Base-by-base conservation (phyloP, 2,797 vertebrate species). In the Diceros bicornis region DNA sequence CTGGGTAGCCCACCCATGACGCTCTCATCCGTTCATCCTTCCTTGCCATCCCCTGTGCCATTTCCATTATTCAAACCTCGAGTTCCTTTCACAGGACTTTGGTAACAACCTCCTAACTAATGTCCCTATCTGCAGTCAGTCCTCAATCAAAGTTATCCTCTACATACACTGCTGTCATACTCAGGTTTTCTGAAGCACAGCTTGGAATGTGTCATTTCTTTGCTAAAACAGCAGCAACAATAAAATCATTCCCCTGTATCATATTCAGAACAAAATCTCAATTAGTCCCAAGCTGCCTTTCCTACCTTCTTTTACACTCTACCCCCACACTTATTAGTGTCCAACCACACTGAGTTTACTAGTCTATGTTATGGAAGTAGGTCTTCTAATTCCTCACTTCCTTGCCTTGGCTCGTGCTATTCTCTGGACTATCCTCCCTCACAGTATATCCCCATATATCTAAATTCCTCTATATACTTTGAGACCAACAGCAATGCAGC, bases 151-250 rank as follows among this genome's bases (percentile, higher is more conserved):
- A 83, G 7, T 23, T 21, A 34, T 44, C 55, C 13, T 91, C 66
- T 32, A 2, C 13, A 3, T 47, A 55, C 2, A 7, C 1, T 61
- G 17, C 6, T 52, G 1, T 18, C 18, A 37, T n/a, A 17, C 11
- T 52, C 82, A 25, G 27, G 55, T 77, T 81, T 79, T 52, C 29
- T 66, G 23, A 86, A 66, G 20, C n/a, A 29, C 20, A 23, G 12
- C 16, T 44, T 72, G 47, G 41, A 61, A 90, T 20, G 41, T 75
- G 21, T 83, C 37, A 47, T 37, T 59, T 69, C 16, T 57, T 90
- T 59, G 37, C 78, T 37, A 32, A 88, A 57, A 50, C 12, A 57
- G n/a, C 4, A 25, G 25, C 47, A 61, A 7, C 8, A 41, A 27
- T 20, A 55, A 37, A 55, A 66, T 66, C 11, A 72, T 25, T 75